A percentile compares a stretch with the other conserved stretches of the same genome.
These are phyloP conservation scores for Paracentrotus lividus DNA, from an alignment of 53 echinoderm and acorn worm species.

Conservation along the genomic window DNA sequence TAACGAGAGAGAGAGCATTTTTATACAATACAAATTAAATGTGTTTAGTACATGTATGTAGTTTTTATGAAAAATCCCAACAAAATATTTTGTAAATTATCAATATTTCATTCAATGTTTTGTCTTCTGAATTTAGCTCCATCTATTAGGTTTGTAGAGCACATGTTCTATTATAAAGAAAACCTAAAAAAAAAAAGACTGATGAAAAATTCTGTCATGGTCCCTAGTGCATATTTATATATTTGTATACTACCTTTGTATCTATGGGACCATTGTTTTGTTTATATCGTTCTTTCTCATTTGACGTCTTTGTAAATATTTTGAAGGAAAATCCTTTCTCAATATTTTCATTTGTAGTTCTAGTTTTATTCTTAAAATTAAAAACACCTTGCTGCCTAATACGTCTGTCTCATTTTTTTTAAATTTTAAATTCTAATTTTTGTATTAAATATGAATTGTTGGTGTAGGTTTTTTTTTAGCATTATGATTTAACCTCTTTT, in stretches of 20 bases:
- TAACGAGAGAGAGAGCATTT: no score
- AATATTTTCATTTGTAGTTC: neutral
- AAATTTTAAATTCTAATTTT: no score
- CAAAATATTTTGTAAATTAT: neutral
- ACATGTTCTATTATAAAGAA: neutral
- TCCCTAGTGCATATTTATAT: neutral
- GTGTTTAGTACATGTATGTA: neutral
- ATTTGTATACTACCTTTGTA: neutral
- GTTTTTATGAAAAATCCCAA: neutral
- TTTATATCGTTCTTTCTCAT: neutral
- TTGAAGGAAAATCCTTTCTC: neutral
- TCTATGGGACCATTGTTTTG: neutral
- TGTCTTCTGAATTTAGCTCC: no score
- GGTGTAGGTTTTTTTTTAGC: conserved; percentile 20
- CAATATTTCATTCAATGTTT: neutral
- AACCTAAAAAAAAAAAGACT: neutral
- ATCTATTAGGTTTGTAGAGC: no score
- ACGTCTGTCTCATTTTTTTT: neutral
- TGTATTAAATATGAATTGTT: neutral
- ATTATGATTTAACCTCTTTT: neutral
- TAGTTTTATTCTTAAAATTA: neutral
- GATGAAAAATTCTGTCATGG: conserved; percentile 10
- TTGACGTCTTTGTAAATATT: neutral
- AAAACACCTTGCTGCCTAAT: neutral
- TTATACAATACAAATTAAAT: no score